A percentile compares a stretch with the other conserved stretches of the same genome.
Evolutionary conservation across 2,113 vertebrate species (phyloP).

Genomic region (Tupaia chinensis): DNA sequence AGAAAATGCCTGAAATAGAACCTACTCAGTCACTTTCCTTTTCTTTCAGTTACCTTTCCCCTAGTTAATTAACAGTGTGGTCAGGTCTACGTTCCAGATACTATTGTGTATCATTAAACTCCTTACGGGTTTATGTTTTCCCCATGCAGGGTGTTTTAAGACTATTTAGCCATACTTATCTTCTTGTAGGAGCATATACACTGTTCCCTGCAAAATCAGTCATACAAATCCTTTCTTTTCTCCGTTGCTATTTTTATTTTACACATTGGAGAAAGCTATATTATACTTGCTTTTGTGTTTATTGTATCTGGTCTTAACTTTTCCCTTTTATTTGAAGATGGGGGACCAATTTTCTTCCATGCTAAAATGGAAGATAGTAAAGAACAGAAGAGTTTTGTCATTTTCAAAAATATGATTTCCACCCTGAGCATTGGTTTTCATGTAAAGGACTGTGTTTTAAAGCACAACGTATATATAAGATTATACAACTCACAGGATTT

Average conservation of each 20-base stretch:
- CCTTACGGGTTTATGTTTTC: background rate
- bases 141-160: background rate
- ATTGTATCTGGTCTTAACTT: background rate
- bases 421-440: background rate
- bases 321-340: conserved; percentile 4
- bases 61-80: background rate
- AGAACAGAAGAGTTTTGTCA: background rate
- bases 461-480: background rate
- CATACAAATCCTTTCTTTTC: background rate
- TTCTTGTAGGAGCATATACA: background rate
- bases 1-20: background rate
- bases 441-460: background rate
- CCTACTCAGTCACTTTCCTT: background rate
- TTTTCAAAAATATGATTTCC: background rate
- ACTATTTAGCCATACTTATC: background rate
- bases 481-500: background rate
- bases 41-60: background rate
- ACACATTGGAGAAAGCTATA: background rate
- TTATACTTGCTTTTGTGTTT: background rate
- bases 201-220: background rate
- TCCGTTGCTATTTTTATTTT: conserved; percentile 2
- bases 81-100: background rate
- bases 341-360: background rate
- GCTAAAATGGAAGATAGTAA: conserved; percentile 9
- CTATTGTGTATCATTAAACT: background rate